phyloP scores from a whole-genome alignment of 2,888 invertebrate genomes.

The Agonopterix heracliana region DNA sequence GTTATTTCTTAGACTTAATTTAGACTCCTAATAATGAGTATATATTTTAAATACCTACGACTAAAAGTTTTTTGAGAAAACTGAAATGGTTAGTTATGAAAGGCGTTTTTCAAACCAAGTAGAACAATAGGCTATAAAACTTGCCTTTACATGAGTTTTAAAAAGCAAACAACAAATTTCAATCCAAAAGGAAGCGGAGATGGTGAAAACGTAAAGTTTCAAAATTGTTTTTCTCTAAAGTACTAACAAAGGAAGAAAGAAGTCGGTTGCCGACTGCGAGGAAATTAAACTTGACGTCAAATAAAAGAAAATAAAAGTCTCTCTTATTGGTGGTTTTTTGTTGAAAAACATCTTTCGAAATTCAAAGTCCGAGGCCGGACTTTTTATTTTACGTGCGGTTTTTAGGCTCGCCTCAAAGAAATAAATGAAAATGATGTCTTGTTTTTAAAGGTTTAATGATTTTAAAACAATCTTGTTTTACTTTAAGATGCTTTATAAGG shows the following conservation, averaged over 20 bases:
- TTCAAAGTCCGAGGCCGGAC: conserved; percentile 8
- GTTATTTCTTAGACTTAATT: no score
- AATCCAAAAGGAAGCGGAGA: conserved; percentile 28
- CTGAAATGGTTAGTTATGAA: no score
- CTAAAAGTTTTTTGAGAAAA: no score
- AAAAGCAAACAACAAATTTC: conserved; percentile 34
- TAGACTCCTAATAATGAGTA: no score
- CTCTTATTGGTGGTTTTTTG: conserved; percentile 20
- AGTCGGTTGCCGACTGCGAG: conserved; percentile 20
- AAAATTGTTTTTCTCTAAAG: conserved; percentile 50
- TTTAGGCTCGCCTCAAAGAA: no score
- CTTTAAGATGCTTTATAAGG: no score
- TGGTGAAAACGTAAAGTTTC: conserved; percentile 30
- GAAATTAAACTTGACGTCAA: conserved; percentile 44
- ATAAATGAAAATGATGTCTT: no score
- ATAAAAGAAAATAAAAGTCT: conserved; percentile 37
- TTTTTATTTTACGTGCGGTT: background rate
- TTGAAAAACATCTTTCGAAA: conserved; percentile 11
- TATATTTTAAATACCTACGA: no score
- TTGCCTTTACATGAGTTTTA: background rate
- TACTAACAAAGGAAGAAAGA: conserved; percentile 41
- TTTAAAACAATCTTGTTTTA: no score
- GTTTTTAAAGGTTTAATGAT: no score
- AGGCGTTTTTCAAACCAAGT: no score
- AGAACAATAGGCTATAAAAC: no score